Evolutionary conservation across 2,113 vertebrate genomes (phyloP).

Genomic region (Planiliza haematocheilus): DNA sequence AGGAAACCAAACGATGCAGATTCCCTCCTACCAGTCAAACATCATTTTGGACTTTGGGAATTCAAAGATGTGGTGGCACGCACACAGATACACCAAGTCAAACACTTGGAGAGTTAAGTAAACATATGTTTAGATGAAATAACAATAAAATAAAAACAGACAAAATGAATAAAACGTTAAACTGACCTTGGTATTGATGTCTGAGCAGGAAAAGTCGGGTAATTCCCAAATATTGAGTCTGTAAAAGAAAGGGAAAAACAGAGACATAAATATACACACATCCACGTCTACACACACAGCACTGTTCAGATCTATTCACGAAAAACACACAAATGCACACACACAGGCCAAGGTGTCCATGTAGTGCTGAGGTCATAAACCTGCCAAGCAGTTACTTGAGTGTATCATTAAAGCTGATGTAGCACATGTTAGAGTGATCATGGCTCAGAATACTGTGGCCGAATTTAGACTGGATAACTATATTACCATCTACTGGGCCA

Average conservation of each 20-base stretch:
- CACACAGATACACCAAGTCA: constrained; percentile 11
- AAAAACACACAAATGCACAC: constrained; percentile 30
- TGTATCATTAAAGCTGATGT: constrained; percentile 64
- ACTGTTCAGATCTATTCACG: constrained; percentile 17
- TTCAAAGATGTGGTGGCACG: background rate
- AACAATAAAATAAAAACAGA: background rate
- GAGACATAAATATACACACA: constrained; percentile 19
- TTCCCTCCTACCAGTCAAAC: background rate
- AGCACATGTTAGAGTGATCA: constrained; percentile 71
- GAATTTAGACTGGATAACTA: constrained; percentile 48
- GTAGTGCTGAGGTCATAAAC: constrained; percentile 63
- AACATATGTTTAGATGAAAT: constrained; percentile 24
- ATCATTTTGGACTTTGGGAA: constrained; percentile 6
- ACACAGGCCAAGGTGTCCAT: constrained; percentile 49
- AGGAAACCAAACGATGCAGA: background rate
- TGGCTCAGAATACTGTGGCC: constrained; percentile 45
- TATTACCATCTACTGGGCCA: constrained; percentile 38
- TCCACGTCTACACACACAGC: background rate
- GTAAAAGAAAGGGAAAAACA: constrained; percentile 51
- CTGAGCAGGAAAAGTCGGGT: constrained; percentile 8
- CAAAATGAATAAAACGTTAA: background rate
- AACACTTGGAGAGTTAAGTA: background rate
- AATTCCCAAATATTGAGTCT: constrained; percentile 34
- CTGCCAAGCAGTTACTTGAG: constrained; percentile 62
- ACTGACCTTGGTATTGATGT: constrained; percentile 37